phyloP scores from a whole-genome alignment of 2,797 vertebrate species.

The Fringilla coelebs region DNA sequence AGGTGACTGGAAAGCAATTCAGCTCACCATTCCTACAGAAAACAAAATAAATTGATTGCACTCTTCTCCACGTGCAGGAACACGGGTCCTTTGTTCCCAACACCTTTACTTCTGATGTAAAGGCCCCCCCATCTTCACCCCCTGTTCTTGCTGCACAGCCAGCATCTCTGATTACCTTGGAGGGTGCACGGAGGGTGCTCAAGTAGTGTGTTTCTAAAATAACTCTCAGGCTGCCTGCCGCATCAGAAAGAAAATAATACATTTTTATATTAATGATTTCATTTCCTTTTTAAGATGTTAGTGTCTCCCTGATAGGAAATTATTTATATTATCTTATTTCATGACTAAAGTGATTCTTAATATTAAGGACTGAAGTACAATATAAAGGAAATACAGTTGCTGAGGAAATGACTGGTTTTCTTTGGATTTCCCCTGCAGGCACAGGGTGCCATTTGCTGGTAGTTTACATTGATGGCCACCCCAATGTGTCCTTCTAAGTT shows the following conservation, averaged over 20 bases:
- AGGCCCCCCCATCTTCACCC: not conserved
- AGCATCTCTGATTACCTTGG: not conserved
- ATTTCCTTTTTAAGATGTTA: conserved; percentile 9
- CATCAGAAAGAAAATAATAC: conserved; percentile 1
- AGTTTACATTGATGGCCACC: conserved; percentile 9
- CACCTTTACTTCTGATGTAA: not conserved
- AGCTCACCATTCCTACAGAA: not conserved
- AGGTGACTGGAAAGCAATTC: not conserved
- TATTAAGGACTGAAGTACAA: not conserved
- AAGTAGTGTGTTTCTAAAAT: not conserved
- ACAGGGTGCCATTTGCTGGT: not conserved
- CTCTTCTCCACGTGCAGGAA: not conserved
- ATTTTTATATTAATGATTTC: conserved; percentile 27
- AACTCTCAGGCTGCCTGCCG: not conserved
- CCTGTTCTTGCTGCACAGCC: not conserved
- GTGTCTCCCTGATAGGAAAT: not conserved
- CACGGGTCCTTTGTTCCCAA: not conserved
- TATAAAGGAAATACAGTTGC: not conserved
- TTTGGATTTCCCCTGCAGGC: not conserved
- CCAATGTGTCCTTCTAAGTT: not conserved
- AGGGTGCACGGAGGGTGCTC: not conserved
- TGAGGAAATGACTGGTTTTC: not conserved
- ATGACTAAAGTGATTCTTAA: not conserved
- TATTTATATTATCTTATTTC: conserved; percentile 1
- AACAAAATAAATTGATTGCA: not conserved